Evolutionary conservation across 2,888 invertebrate genomes (phyloP).

Genomic region (Diploptera punctata): DNA sequence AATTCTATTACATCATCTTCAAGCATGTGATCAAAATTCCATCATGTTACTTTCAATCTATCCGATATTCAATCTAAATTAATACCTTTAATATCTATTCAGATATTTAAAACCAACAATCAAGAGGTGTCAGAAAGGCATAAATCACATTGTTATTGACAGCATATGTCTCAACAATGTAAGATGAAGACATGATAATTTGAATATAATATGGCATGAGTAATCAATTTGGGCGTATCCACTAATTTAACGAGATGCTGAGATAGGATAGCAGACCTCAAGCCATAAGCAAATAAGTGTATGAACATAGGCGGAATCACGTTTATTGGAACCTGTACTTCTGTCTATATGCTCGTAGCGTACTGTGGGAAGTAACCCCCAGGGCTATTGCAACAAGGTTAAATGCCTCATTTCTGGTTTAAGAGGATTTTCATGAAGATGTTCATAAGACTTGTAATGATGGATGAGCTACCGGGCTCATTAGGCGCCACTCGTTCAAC

Average conservation of each 20-base stretch:
- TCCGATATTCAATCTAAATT: background rate
- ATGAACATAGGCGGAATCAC: background rate
- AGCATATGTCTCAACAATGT: background rate
- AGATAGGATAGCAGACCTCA: background rate
- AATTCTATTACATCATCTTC: no score
- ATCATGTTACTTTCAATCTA: no score
- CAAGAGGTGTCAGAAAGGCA: background rate
- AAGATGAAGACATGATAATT: conserved; percentile 21
- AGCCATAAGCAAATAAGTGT: conserved; percentile 1
- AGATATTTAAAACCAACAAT: background rate
- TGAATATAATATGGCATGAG: conserved; percentile 7
- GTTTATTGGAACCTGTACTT: no score
- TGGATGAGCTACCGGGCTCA: background rate
- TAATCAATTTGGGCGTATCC: conserved; percentile 19
- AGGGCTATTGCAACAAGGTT: no score
- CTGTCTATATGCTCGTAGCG: no score
- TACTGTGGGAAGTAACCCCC: no score
- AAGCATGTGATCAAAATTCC: no score
- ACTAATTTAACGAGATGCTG: background rate
- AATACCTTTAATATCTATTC: background rate
- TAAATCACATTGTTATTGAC: background rate
- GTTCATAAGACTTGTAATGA: no score
- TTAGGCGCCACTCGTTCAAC: background rate
- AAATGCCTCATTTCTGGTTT: no score
- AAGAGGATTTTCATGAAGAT: no score